Evolutionary conservation across 1,140 invertebrate genomes (phyloP).

Genomic region (Drosophila insularis): DNA sequence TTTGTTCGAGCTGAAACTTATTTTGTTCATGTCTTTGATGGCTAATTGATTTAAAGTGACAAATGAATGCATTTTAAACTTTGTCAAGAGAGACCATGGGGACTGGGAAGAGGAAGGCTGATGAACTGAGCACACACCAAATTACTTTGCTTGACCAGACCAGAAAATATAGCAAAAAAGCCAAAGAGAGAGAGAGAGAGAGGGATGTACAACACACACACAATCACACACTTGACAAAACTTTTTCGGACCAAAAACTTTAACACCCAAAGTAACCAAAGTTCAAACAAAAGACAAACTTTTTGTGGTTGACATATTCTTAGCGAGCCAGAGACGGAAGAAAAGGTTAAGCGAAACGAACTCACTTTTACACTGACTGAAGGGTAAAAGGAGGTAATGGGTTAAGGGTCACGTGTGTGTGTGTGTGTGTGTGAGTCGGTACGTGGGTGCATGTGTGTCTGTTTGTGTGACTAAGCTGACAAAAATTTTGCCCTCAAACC

Average conservation of each 20-base stretch:
- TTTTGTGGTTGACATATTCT: conserved; percentile 63
- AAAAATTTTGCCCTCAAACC: conserved; percentile 52
- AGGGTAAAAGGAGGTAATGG: conserved; percentile 47
- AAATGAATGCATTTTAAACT: conserved; percentile 9
- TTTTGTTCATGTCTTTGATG: background rate
- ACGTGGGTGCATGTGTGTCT: conserved; percentile 39
- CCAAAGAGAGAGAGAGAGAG: background rate
- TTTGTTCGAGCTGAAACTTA: background rate
- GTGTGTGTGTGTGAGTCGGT: conserved; percentile 32
- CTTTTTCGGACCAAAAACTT: conserved; percentile 51
- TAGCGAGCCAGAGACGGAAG: conserved; percentile 11
- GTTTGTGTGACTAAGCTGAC: conserved; percentile 6
- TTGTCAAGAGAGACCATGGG: background rate
- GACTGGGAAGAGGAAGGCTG: conserved; percentile 33
- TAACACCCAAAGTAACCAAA: conserved; percentile 61
- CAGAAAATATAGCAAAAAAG: conserved; percentile 9
- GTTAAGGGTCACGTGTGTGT: conserved; percentile 35
- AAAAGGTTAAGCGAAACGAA: conserved; percentile 74
- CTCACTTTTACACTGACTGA: conserved; percentile 38
- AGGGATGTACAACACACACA: no score
- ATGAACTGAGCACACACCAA: conserved; percentile 28
- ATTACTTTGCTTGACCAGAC: conserved; percentile 46
- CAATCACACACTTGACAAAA: conserved; percentile 36
- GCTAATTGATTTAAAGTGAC: conserved; percentile 20
- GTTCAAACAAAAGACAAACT: conserved; percentile 60